Conservation (phyloP, 2,888 invertebrate species). For the Xestoiulus laeticollis region DNA sequence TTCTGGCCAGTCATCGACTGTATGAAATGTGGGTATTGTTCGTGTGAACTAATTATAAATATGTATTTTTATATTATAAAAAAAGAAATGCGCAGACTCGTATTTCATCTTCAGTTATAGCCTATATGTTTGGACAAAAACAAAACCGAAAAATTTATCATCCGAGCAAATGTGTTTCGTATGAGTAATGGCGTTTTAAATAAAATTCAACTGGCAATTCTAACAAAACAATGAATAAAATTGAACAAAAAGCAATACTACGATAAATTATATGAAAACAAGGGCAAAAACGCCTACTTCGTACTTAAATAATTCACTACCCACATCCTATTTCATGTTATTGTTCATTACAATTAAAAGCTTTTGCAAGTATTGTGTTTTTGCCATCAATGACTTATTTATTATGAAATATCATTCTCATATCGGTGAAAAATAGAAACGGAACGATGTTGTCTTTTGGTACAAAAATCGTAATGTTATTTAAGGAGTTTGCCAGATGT, state of each 20-base stretch:
- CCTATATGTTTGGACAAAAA: neutral
- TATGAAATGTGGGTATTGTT: neutral
- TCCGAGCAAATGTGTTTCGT: neutral
- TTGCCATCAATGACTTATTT: neutral
- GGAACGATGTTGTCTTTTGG: neutral
- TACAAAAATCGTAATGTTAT: neutral
- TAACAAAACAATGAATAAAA: slow-evolving; percentile 18
- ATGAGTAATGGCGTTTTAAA: neutral
- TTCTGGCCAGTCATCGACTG: neutral
- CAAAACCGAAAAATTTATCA: neutral
- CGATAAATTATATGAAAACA: neutral
- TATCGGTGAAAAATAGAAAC: neutral
- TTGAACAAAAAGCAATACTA: neutral
- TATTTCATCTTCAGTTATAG: neutral
- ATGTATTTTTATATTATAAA: neutral
- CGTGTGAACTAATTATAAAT: slow-evolving; percentile 14
- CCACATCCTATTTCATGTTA: neutral
- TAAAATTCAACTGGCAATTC: neutral
- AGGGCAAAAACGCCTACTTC: slow-evolving; percentile 28
- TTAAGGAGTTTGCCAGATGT: neutral
- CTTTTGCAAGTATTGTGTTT: neutral
- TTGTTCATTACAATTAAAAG: neutral
- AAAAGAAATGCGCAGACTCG: neutral
- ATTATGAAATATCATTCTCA: neutral
- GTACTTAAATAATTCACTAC: neutral